Evolutionary conservation across 2,797 vertebrate species (phyloP), one percentile per base, ranked within the genome.

Genomic region (Sarcophilus harrisii): DNA sequence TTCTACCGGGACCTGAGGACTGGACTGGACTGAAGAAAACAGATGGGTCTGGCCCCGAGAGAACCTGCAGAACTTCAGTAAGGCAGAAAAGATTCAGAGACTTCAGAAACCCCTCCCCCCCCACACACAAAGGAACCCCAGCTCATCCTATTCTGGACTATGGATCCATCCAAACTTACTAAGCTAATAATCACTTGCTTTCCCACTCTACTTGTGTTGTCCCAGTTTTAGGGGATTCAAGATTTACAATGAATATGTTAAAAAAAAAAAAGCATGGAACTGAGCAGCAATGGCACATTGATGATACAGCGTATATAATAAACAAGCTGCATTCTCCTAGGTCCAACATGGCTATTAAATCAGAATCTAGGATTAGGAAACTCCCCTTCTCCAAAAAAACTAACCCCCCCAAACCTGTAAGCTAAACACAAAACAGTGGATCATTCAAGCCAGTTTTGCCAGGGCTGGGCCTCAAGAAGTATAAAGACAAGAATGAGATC

Each of bases 1-100:
- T 96, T 96, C 94, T 93, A 93, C 58, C 92, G 90, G 30, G 87
- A 96, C 91, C 2, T 9, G 94, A 95, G 93, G 49, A 66, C 92
- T 94, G 81, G 96, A 94, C 92, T 94, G 81, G 96, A 94, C 38
- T 90, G 30, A n/a, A 89, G 38, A 94, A 28, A 92, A 73, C 29
- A 45, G 91, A 91, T 57, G 57, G 21, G 52, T 4, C 57, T 81
- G 94, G 90, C n/a, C 49, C 57, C 45, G 91, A 38, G 91, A 58
- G 92, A 66, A 52, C 4, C 90, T 73, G 92, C 29, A 94, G 14
- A 81, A 24, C 3, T 90, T 95, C 5, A 29, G 16, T 52, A 93
- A 1, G 3, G 30, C 2, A 92, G 16, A 91, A 94, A 94, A 93
- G 2, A 30, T 21, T 60, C 49, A 14, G 9, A 93, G 57, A 95